phyloP scores from a whole-genome alignment of 1,140 invertebrate species.

The Nomia melanderi region DNA sequence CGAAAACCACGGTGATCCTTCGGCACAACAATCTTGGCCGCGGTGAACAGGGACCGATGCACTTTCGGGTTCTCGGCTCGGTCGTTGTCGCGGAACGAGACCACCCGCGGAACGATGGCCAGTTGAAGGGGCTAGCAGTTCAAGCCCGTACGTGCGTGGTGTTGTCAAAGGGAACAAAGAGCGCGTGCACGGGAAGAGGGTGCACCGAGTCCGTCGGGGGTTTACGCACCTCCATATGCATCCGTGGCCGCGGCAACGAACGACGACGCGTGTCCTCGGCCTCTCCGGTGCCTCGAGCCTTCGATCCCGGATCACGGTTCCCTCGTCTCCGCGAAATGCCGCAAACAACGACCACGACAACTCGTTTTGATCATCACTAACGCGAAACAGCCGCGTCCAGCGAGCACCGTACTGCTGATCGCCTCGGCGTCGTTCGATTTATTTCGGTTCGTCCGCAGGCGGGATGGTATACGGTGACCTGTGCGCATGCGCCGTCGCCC shows the following conservation, averaged over 20 bases:
- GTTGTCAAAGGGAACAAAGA: conserved; percentile 32
- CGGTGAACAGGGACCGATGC: background rate
- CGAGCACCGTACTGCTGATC: conserved; percentile 76
- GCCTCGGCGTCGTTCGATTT: conserved; percentile 77
- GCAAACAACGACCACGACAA: conserved; percentile 69
- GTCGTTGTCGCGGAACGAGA: background rate
- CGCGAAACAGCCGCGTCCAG: conserved; percentile 69
- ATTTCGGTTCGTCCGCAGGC: conserved; percentile 75
- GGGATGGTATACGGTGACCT: conserved; percentile 63
- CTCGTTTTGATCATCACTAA: conserved; percentile 78
- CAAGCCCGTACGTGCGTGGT: background rate
- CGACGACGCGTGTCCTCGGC: conserved; percentile 67
- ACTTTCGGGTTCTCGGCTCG: conserved; percentile 3
- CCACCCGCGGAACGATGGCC: background rate
- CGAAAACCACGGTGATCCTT: background rate
- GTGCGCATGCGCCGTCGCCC: conserved; percentile 68
- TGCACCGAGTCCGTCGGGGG: conserved; percentile 32
- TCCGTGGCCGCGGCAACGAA: conserved; percentile 73
- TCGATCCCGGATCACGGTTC: conserved; percentile 72
- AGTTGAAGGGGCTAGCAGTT: background rate
- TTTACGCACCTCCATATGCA: conserved; percentile 78
- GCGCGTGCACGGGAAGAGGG: conserved; percentile 15
- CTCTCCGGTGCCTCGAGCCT: conserved; percentile 57
- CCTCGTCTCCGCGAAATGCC: conserved; percentile 72
- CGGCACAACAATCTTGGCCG: conserved; percentile 11